Evolutionary conservation across 2,113 vertebrate species (phyloP), one percentile per base, ranked within the genome.

Genomic region (Ancistrus triradiatus): DNA sequence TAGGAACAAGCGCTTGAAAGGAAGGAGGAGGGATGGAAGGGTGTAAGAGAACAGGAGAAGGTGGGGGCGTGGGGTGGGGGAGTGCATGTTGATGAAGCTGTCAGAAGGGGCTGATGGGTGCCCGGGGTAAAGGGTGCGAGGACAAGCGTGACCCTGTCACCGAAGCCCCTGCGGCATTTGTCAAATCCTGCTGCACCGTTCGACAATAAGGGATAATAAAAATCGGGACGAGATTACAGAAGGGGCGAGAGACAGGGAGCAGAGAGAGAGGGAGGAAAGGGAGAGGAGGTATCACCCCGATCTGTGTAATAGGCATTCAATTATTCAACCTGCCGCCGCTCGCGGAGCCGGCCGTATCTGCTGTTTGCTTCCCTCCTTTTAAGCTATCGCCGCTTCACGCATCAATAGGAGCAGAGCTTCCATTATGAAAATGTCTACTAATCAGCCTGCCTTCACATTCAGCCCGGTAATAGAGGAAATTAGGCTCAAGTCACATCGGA

Each of bases 1-100:
- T 92, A 87, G 85, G 83, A 90, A 95, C 93, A 94, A 95, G 92
- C 91, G 90, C 87, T 78, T 84, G 79, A 76, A 81, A 87, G 87
- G 83, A 83, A 86, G 81, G 80, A 84, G 86, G 83, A 81, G 84
- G 81, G 79, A 77, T 80, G 79, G 75, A 74, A 79, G 13, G 63
- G 21, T 17, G 46, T 44, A 15, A 13, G 40, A 57, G 35, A 17
- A 14, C n/a, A n/a, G n/a, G n/a, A n/a, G 14, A 18, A 31, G 25
- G 4, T n/a, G n/a, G 31, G 14, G 43, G 33, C 43, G 33, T 24
- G 22, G 51, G 28, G 56, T 37, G 49, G 42, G 38, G 27, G 55
- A 50, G 27, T 50, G 63, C 46, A 50, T 49, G 47, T 56, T 83
- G 88, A 91, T 89, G 86, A 89, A 93, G 89, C 88, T 88, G 87